These are phyloP conservation scores for Cyaniris semiargus DNA, from an alignment of 2,888 invertebrate genomes.

Conservation along the genomic window DNA sequence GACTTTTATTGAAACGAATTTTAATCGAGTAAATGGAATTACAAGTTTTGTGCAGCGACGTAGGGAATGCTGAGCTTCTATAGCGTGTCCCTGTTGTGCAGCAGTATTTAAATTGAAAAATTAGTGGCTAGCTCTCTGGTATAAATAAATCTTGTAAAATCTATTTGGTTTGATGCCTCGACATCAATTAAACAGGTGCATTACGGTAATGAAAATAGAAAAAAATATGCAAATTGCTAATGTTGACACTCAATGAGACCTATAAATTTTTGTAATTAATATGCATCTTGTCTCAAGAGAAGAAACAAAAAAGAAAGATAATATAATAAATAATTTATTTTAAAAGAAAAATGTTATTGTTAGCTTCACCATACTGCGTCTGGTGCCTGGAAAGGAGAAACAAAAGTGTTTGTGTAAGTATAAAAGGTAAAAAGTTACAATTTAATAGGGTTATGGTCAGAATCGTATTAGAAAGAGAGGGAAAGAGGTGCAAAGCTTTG, in stretches of 20 bases:
- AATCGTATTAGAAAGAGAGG: too few species aligned
- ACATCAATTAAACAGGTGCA: background rate
- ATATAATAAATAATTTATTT: too few species aligned
- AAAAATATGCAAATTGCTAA: background rate
- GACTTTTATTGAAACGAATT: slow-evolving; percentile 21
- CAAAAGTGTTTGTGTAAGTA: background rate
- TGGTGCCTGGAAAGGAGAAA: background rate
- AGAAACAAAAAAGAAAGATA: background rate
- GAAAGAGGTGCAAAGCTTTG: too few species aligned
- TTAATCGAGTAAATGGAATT: slow-evolving; percentile 21
- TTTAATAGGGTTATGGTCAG: too few species aligned
- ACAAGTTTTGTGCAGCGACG: slow-evolving; percentile 13
- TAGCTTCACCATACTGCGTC: too few species aligned
- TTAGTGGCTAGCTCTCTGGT: background rate
- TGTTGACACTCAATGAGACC: too few species aligned
- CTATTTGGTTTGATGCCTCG: background rate
- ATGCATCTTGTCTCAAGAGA: background rate
- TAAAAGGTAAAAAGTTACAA: background rate
- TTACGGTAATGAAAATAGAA: background rate
- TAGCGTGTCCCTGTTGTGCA: background rate
- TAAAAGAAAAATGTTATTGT: too few species aligned
- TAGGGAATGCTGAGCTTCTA: background rate
- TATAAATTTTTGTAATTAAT: too few species aligned
- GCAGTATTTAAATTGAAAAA: background rate
- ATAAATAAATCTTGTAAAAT: background rate